Evolutionary conservation across 2,888 invertebrate species (phyloP), one percentile per base, ranked within the genome.

Genomic region (Calameuta idolon): DNA sequence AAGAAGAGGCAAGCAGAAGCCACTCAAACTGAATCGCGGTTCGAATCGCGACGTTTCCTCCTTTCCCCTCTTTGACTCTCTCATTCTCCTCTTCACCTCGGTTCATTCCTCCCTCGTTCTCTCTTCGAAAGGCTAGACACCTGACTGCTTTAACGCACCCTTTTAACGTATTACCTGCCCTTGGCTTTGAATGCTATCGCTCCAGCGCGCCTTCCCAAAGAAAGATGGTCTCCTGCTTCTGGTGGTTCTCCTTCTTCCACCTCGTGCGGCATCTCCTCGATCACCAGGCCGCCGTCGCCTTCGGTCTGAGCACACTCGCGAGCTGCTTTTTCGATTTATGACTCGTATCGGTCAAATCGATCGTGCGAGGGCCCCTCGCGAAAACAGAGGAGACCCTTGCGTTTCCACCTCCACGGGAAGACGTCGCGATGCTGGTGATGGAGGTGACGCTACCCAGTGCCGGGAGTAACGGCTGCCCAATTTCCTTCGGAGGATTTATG

Each of bases 31-130:
- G 78, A 79, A 78, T 85, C 83, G 80, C 83, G 75, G 76, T 80
- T 80, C 78, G 81, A 77, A 85, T 85, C 85, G 81, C 84, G 84
- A 87, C 87, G 83, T 86, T 86, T 85, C 82, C 87, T 84, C 85
- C 87, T 85, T 87, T 55, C 23, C 55, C 55, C 23, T 55, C 55
- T 55, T 9, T 23, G 55, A 23, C 55, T 55, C 55, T 55, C 55
- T 23, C 23, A 1, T 23, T 55, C 55, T 23, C 55, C 23, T 55
- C 55, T 55, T 55, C 23, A 9, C 5, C 55, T 5, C 55, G 9
- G 23, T 55, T 55, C 55, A 23, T 55, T 55, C 55, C 23, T 55
- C 55, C 55, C 23, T 55, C 55, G 55, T 55, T 23, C 23, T 55
- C 55, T 55, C 55, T 55, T 84, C 81, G 82, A 79, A 80, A 80